A percentile compares a stretch with the other conserved stretches of the same genome.
phyloP scores from a whole-genome alignment of 2,888 invertebrate genomes.

The Ernsta delagoae region DNA sequence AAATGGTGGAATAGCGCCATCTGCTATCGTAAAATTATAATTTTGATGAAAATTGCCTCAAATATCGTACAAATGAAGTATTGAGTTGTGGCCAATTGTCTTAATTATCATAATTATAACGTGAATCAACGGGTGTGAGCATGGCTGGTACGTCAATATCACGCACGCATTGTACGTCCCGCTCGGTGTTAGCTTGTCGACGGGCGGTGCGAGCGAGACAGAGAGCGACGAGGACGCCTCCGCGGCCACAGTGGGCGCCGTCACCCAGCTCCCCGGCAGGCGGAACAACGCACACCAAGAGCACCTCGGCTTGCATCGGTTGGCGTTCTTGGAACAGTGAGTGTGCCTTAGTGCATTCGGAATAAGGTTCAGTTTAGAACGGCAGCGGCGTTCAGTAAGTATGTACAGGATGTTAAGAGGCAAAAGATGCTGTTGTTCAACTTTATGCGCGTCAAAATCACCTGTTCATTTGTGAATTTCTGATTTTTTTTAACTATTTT shows the following conservation, averaged over 20 bases:
- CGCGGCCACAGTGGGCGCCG: slow-evolving; percentile 67
- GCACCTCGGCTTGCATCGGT: slow-evolving; percentile 55
- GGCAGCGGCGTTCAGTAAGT: not conserved
- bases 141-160: slow-evolving; percentile 37
- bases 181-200: slow-evolving; percentile 76
- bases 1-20: too few species aligned
- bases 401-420: too few species aligned
- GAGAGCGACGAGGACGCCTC: slow-evolving; percentile 90
- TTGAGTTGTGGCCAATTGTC: too few species aligned
- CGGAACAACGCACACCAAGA: slow-evolving; percentile 77
- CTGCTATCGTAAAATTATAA: too few species aligned
- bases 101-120: too few species aligned
- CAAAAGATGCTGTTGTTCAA: not conserved
- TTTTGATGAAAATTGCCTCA: too few species aligned
- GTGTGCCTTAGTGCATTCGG: slow-evolving; percentile 46
- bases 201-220: slow-evolving; percentile 87
- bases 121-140: not conserved
- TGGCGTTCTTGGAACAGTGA: slow-evolving; percentile 71
- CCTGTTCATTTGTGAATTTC: not conserved
- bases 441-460: not conserved
- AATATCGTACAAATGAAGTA: too few species aligned
- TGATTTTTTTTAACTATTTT: not conserved
- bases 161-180: slow-evolving; percentile 54
- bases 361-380: slow-evolving; percentile 11
- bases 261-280: slow-evolving; percentile 60